Percentiles rank a stretch among this genome's conserved stretches.
phyloP scores from a whole-genome alignment of 2,888 invertebrate species.

The Apodemia mormo region DNA sequence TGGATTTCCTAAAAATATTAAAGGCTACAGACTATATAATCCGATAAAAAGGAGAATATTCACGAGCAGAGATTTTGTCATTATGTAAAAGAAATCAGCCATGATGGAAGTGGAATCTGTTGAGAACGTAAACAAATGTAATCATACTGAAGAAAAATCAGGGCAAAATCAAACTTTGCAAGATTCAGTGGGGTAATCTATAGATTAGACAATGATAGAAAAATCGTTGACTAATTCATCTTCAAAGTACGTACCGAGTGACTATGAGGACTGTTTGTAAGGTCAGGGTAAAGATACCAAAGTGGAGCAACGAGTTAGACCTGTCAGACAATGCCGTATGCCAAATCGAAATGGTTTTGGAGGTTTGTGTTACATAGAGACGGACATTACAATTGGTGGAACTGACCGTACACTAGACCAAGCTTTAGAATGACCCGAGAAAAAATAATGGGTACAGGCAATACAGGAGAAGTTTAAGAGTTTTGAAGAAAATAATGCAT shows the following conservation, averaged over 20 bases:
- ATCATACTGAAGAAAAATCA: background rate
- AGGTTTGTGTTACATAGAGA: no score
- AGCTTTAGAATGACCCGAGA: constrained; percentile 29
- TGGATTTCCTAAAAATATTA: no score
- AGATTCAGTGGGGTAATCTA: constrained; percentile 23
- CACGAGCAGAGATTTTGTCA: constrained; percentile 20
- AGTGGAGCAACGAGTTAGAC: no score
- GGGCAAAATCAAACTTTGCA: constrained; percentile 23
- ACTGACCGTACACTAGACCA: background rate
- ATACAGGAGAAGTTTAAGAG: no score
- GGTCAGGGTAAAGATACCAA: no score
- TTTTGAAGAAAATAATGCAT: no score
- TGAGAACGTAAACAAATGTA: background rate
- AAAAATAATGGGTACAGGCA: no score
- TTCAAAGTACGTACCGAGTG: constrained; percentile 24
- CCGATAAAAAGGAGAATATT: background rate
- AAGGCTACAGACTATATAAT: no score
- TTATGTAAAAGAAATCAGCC: constrained; percentile 4
- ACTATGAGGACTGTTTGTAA: no score
- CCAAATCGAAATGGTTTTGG: no score
- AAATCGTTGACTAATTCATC: constrained; percentile 17
- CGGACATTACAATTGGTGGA: background rate
- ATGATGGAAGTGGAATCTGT: constrained; percentile 17
- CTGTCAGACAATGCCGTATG: no score
- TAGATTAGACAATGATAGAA: constrained; percentile 26